Evolutionary conservation across 2,888 invertebrate genomes (phyloP), one percentile per base, ranked within the genome.

Genomic region (Cerastis leucographa): DNA sequence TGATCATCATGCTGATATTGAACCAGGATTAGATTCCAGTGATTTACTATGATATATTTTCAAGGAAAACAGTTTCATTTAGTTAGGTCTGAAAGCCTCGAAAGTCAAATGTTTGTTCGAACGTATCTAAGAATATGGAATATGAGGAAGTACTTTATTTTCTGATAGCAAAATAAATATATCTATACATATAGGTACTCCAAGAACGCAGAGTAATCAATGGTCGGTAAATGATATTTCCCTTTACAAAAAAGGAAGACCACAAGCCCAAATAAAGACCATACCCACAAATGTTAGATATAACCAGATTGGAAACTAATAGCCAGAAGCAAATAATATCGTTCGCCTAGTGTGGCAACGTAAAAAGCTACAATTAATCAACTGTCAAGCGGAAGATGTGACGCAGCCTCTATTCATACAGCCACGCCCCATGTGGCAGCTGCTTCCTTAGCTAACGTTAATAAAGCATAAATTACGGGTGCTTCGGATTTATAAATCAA

Each of bases 371-470:
- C 64, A 76, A 83, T 79, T 71, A 74, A 83, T 83, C 64, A 78
- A 81, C 49, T 66, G 76, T 69, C 73, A 65, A 74, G 56, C 59
- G 49, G 22, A 14, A 61, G 64, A 76, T 65, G 71, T 65, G 54
- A 71, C 49, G 22, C 59, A 22, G 35, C 35, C 56, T 59, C 46
- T 54, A 70, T 73, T 70, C 76, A 80, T 69, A 68, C 42, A 12
- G 80, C 73, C 83, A 83, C 83, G 83, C 83, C 83, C 83, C 56
- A 17, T 35, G 40, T 42, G 64, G 29, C 82, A 72, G 71, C 71
- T 70, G 79, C 35, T 71, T 78, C 71, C 46, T 17, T 22, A 68
- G 14, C 67, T 71, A 19, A 54, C 46, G 14, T 61, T 66, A 66
- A 54, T 62, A 54, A 67, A 67, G n/a, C 71, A 78, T 77, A 59